Conservation (phyloP, 2,888 invertebrate species). For the Dasysyrphus albostriatus region DNA sequence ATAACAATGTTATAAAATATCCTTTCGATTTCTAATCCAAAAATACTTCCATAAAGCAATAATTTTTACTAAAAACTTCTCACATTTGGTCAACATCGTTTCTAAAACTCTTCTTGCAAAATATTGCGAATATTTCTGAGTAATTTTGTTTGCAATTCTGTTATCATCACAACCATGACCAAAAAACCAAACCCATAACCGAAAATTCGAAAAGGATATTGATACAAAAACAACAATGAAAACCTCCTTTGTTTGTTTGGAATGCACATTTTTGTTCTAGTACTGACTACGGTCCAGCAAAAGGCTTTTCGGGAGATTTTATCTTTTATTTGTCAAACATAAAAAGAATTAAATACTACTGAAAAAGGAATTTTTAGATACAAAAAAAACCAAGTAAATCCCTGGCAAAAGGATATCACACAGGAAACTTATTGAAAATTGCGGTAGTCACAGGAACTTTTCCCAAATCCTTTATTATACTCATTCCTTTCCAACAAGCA, state of each 20-base stretch:
- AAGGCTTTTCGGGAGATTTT: slow-evolving; percentile 50
- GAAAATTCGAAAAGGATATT: slow-evolving; percentile 51
- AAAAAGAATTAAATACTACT: slow-evolving; percentile 59
- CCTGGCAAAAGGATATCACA: slow-evolving; percentile 68
- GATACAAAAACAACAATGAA: slow-evolving; percentile 62
- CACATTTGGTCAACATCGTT: slow-evolving; percentile 42
- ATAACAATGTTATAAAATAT: slow-evolving; percentile 46
- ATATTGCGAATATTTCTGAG: slow-evolving; percentile 64
- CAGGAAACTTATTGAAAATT: slow-evolving; percentile 73
- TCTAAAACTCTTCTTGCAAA: slow-evolving; percentile 54
- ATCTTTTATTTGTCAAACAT: slow-evolving; percentile 65
- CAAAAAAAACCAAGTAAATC: slow-evolving; percentile 33
- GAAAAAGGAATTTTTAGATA: slow-evolving; percentile 20
- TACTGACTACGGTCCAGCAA: not conserved
- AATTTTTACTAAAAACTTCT: slow-evolving; percentile 38
- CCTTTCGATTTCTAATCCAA: slow-evolving; percentile 57
- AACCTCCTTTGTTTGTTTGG: slow-evolving; percentile 55
- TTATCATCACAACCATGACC: not conserved
- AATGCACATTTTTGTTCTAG: slow-evolving; percentile 35
- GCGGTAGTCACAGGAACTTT: slow-evolving; percentile 45
- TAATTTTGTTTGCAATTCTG: slow-evolving; percentile 39
- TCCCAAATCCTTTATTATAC: slow-evolving; percentile 59
- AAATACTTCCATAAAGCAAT: slow-evolving; percentile 18
- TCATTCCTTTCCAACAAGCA: slow-evolving; percentile 35
- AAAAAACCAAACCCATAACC: slow-evolving; percentile 31